Percentiles rank a stretch among this genome's conserved stretches.
Conservation (phyloP, 2,888 invertebrate genomes). For the Melolontha melolontha region DNA sequence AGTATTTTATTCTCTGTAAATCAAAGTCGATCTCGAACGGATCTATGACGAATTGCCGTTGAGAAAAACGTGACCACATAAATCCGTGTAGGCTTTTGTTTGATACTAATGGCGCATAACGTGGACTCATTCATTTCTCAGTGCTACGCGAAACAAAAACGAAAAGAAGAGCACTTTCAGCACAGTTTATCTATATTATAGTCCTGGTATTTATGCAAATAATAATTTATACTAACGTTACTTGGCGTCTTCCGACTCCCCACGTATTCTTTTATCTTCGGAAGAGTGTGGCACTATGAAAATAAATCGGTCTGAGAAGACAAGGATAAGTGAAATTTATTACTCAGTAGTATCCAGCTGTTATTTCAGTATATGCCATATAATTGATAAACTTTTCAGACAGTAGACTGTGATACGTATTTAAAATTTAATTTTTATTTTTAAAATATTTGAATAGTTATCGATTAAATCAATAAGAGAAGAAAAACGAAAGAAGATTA, state of each 20-base stretch:
- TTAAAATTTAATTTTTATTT: too few relatives aligned
- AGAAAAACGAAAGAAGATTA: too few relatives aligned
- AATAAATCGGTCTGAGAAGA: background rate
- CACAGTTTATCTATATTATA: constrained; percentile 19
- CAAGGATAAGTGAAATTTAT: constrained; percentile 16
- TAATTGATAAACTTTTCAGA: too few relatives aligned
- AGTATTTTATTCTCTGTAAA: constrained; percentile 4
- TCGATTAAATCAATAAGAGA: too few relatives aligned
- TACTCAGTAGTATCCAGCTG: too few relatives aligned
- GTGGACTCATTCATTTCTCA: constrained; percentile 38
- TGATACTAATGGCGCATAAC: constrained; percentile 42
- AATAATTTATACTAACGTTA: constrained; percentile 15
- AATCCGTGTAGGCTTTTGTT: constrained; percentile 41
- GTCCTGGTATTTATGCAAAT: constrained; percentile 31
- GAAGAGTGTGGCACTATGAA: background rate
- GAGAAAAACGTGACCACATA: constrained; percentile 41
- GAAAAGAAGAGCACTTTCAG: constrained; percentile 10
- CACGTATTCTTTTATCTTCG: background rate
- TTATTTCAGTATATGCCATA: too few relatives aligned
- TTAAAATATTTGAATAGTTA: too few relatives aligned
- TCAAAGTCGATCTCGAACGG: constrained; percentile 2
- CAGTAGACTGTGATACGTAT: too few relatives aligned
- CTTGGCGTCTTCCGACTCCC: constrained; percentile 29
- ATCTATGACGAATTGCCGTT: constrained; percentile 31
- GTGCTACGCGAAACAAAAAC: constrained; percentile 31